phyloP scores from a whole-genome alignment of 1,140 invertebrate species.

The Contarinia nasturtii region DNA sequence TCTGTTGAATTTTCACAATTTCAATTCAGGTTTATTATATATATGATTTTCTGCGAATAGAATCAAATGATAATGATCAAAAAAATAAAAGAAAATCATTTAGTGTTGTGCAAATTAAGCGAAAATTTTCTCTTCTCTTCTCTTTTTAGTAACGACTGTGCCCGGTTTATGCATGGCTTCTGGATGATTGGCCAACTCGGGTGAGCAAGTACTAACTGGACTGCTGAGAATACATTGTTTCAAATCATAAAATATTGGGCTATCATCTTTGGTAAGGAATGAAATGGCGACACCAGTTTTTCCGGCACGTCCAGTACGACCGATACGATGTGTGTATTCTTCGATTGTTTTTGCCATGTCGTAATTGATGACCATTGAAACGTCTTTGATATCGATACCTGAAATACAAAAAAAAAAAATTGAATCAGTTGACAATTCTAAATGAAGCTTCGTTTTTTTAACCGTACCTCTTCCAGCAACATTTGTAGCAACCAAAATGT shows the following conservation, averaged over 20 bases:
- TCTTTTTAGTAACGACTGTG: constrained; percentile 81
- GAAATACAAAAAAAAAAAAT: no score
- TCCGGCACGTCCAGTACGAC: constrained; percentile 94
- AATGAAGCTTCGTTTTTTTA: no score
- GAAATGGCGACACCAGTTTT: constrained; percentile 91
- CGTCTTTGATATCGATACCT: constrained; percentile 99
- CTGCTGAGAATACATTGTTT: constrained; percentile 80
- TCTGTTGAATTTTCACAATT: no score
- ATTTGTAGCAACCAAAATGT: constrained; percentile 99
- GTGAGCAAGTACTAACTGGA: constrained; percentile 88
- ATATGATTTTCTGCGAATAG: no score
- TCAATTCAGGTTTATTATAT: no score
- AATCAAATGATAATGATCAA: no score
- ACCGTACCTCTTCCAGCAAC: constrained; percentile 97
- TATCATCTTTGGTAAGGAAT: constrained; percentile 95
- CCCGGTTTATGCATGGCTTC: constrained; percentile 97
- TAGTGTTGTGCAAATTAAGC: constrained; percentile 30
- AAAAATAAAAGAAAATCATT: no score
- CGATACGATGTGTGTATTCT: constrained; percentile 99
- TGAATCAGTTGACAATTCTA: no score
- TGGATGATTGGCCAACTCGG: constrained; percentile 93
- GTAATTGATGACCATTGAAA: constrained; percentile 96
- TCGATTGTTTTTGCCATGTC: constrained; percentile 99
- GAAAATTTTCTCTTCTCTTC: constrained; percentile 89
- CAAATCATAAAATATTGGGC: constrained; percentile 87